phyloP scores from a whole-genome alignment of 2,888 invertebrate species.

The Macrosiphum euphorbiae region DNA sequence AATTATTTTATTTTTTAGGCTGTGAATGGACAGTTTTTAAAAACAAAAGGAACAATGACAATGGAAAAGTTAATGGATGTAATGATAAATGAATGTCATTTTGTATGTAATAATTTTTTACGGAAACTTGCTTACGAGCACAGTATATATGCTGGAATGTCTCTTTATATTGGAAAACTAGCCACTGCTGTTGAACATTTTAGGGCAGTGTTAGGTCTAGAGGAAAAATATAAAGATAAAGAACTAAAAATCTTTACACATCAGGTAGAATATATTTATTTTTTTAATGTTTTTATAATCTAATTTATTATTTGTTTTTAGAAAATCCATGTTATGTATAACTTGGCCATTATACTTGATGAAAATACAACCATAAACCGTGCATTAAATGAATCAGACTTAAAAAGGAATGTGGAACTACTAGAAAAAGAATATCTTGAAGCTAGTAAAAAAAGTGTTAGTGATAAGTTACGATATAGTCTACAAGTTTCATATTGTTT shows the following conservation, averaged over 20 bases:
- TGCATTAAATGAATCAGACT: slow-evolving; percentile 73
- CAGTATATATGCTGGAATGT: slow-evolving; percentile 78
- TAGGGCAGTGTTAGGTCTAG: slow-evolving; percentile 74
- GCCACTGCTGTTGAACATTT: slow-evolving; percentile 75
- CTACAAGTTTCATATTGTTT: not conserved
- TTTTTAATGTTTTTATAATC: not conserved
- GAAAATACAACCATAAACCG: slow-evolving; percentile 70
- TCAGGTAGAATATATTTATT: slow-evolving; percentile 69
- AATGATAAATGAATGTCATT: slow-evolving; percentile 75
- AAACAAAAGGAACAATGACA: slow-evolving; percentile 73
- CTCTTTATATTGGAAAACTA: slow-evolving; percentile 72
- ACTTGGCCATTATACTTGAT: slow-evolving; percentile 74
- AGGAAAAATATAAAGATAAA: slow-evolving; percentile 70
- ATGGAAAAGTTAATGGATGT: slow-evolving; percentile 79
- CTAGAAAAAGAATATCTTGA: slow-evolving; percentile 76
- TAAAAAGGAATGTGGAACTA: slow-evolving; percentile 72
- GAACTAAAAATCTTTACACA: slow-evolving; percentile 76
- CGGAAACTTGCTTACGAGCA: slow-evolving; percentile 76
- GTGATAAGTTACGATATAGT: not conserved
- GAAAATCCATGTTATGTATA: slow-evolving; percentile 79
- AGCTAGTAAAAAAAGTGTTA: slow-evolving; percentile 68
- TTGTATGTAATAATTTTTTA: slow-evolving; percentile 77
- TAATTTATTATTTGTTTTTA: slow-evolving; percentile 68
- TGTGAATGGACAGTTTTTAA: slow-evolving; percentile 67
- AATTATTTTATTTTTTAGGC: slow-evolving; percentile 65